Evolutionary conservation across 2,113 vertebrate species (phyloP).

Genomic region (Lathamus discolor): DNA sequence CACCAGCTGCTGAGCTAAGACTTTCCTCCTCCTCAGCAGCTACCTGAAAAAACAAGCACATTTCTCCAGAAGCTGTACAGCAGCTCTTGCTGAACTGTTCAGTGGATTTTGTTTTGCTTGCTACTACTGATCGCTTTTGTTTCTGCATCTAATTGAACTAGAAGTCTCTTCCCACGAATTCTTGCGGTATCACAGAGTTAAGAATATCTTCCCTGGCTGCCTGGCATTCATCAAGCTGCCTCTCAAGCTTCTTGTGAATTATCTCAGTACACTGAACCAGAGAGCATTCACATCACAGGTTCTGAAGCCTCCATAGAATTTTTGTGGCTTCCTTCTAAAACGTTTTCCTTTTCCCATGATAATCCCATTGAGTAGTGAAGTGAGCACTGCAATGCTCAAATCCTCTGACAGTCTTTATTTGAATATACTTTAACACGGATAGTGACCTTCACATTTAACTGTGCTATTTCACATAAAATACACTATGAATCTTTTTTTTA

Average conservation of each 20-base stretch:
- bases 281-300: background rate
- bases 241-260: background rate
- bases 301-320: background rate
- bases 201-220: background rate
- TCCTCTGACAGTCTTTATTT: background rate
- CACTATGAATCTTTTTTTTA: background rate
- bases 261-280: background rate
- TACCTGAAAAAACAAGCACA: background rate
- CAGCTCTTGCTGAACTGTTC: background rate
- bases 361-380: background rate
- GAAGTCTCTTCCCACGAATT: background rate
- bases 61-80: background rate
- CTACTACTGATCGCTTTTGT: background rate
- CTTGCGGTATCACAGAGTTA: background rate
- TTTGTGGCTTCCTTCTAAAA: background rate
- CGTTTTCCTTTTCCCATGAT: background rate
- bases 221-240: background rate
- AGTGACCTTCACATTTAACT: background rate
- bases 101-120: background rate
- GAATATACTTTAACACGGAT: background rate
- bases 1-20: background rate
- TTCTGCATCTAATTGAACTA: background rate
- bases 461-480: background rate
- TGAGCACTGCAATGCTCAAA: background rate
- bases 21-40: background rate